Conservation (phyloP, 2,113 vertebrate genomes). For the Meriones unguiculatus region DNA sequence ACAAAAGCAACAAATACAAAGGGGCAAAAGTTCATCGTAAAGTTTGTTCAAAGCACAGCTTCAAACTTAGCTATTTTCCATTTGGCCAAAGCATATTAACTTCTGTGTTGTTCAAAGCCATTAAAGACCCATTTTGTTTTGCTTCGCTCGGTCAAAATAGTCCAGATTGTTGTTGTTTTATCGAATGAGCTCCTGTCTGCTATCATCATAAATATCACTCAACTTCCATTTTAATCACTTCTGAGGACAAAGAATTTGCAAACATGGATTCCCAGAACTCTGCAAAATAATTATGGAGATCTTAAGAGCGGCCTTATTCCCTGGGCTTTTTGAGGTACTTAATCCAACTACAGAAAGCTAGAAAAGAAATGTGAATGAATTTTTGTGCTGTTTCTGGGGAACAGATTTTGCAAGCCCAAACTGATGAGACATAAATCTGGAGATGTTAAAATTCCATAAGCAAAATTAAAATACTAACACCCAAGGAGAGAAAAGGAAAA, state of each 20-base stretch:
- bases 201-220: constrained; percentile 13
- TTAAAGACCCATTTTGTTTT: neutral
- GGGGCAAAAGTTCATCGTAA: constrained; percentile 12
- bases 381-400: neutral
- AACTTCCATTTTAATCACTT: constrained; percentile 49
- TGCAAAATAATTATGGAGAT: constrained; percentile 5
- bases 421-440: neutral
- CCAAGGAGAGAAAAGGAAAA: neutral
- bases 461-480: neutral
- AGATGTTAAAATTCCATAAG: neutral
- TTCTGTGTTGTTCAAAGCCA: neutral
- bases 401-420: constrained; percentile 29
- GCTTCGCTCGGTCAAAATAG: neutral
- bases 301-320: neutral
- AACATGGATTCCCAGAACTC: neutral
- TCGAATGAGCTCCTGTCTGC: neutral
- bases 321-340: neutral
- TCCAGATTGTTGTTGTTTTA: neutral
- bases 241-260: constrained; percentile 2
- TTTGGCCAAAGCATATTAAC: neutral
- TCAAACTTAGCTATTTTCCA: constrained; percentile 44
- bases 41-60: neutral
- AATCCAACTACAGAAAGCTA: neutral
- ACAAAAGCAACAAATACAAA: neutral
- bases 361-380: neutral